Conservation (phyloP, 2,797 vertebrate genomes). For the Florisuga fusca region DNA sequence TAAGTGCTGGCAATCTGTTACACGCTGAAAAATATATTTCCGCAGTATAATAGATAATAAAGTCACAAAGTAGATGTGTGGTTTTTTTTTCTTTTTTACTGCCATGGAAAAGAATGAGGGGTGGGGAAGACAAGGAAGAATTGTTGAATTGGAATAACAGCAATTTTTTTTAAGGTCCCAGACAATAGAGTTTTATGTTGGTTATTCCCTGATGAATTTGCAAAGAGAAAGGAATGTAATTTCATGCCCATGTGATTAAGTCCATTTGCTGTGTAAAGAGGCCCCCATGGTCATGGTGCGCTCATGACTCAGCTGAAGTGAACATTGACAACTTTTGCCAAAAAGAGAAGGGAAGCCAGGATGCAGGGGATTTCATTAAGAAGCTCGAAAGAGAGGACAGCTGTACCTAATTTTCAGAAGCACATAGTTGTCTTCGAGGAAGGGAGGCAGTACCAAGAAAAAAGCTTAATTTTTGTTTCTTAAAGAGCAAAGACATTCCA, state of each 20-base stretch:
- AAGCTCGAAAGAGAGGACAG: conserved; percentile 10
- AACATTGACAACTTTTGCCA: conserved; percentile 15
- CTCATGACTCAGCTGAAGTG: conserved; percentile 21
- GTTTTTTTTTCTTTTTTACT: not conserved
- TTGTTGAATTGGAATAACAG: not conserved
- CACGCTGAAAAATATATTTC: not conserved
- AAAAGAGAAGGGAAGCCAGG: not conserved
- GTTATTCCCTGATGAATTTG: conserved; percentile 39
- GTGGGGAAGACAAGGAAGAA: not conserved
- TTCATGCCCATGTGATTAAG: conserved; percentile 44
- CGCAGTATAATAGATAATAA: not conserved
- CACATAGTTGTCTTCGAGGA: conserved; percentile 11
- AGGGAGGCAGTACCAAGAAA: not conserved
- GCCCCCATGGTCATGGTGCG: not conserved
- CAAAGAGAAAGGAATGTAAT: conserved; percentile 53
- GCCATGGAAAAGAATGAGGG: not conserved
- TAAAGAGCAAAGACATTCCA: not conserved
- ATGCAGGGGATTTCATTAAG: not conserved
- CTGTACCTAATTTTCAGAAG: conserved; percentile 64
- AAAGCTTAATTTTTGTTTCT: conserved; percentile 30
- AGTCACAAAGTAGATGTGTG: not conserved
- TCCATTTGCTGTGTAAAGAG: conserved; percentile 43
- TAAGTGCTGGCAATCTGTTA: not conserved
- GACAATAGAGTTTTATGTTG: conserved; percentile 57
- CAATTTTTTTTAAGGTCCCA: not conserved